Evolutionary conservation across 2,888 invertebrate genomes (phyloP).

Genomic region (Philereme transversata): DNA sequence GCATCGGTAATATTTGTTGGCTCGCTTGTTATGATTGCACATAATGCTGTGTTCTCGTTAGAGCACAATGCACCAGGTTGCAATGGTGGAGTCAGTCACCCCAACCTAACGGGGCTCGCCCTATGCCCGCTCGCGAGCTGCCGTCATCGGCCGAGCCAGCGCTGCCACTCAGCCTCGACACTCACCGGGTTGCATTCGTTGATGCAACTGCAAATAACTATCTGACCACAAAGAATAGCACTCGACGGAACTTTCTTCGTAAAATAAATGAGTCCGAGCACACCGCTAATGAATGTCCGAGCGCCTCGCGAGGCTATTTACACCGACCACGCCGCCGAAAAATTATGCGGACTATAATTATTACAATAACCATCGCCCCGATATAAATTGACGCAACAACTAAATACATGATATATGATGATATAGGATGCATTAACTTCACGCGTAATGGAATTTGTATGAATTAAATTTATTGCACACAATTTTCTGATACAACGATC

Average conservation of each 20-base stretch:
- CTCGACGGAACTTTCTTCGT: conserved; percentile 1
- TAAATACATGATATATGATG: conserved; percentile 4
- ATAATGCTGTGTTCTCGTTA: conserved; percentile 80
- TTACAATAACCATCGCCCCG: conserved; percentile 31
- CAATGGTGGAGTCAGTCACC: conserved; percentile 81
- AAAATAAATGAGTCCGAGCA: conserved; percentile 33
- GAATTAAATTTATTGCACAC: background rate
- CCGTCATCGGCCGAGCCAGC: conserved; percentile 68
- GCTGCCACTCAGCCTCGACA: conserved; percentile 62
- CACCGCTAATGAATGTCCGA: conserved; percentile 51
- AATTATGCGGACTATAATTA: conserved; percentile 37
- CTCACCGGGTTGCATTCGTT: conserved; percentile 63
- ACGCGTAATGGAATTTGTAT: conserved; percentile 6
- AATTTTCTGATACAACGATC: conserved; percentile 20
- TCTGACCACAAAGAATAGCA: background rate
- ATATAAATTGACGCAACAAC: conserved; percentile 17
- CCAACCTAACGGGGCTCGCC: conserved; percentile 81
- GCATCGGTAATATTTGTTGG: conserved; percentile 64
- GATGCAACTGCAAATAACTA: conserved; percentile 30
- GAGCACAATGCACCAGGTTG: conserved; percentile 83
- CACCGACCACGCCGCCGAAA: conserved; percentile 39
- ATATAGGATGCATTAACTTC: conserved; percentile 15
- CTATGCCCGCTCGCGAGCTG: conserved; percentile 69
- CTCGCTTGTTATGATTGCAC: conserved; percentile 70
- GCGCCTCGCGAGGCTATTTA: conserved; percentile 60